These are phyloP conservation scores for Zaprionus tsacasi DNA, from an alignment of 1,140 invertebrate species.

Conservation along the genomic window DNA sequence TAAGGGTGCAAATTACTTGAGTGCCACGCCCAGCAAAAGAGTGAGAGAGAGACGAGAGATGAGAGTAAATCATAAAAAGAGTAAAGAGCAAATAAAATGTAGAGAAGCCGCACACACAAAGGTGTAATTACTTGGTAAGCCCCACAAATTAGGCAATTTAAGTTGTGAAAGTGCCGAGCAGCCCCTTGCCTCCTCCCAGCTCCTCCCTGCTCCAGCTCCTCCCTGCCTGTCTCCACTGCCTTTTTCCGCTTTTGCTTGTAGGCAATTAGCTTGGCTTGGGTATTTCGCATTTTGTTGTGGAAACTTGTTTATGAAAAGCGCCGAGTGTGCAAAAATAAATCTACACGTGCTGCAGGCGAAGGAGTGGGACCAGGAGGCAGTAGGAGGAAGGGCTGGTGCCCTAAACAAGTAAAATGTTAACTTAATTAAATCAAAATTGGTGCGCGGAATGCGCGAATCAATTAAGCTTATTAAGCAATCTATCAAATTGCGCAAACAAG, in stretches of 20 bases:
- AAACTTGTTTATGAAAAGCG: constrained; percentile 44
- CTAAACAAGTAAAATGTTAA: constrained; percentile 64
- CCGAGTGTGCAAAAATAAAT: constrained; percentile 38
- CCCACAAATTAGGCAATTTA: constrained; percentile 82
- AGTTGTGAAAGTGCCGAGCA: constrained; percentile 52
- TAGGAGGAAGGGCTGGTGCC: neutral
- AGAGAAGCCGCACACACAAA: constrained; percentile 38
- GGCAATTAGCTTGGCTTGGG: constrained; percentile 25
- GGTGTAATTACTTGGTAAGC: constrained; percentile 78
- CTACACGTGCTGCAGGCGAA: constrained; percentile 20
- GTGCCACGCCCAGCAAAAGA: constrained; percentile 1
- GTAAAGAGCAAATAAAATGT: constrained; percentile 44
- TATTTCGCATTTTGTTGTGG: constrained; percentile 13
- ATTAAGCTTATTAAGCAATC: constrained; percentile 83
- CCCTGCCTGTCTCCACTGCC: neutral
- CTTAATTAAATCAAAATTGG: constrained; percentile 79
- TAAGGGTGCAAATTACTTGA: constrained; percentile 39
- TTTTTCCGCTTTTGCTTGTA: constrained; percentile 13
- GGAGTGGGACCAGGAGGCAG: too few relatives aligned
- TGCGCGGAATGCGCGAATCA: constrained; percentile 70
- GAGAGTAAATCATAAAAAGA: constrained; percentile 50
- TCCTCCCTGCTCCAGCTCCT: too few relatives aligned
- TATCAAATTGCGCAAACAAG: constrained; percentile 79
- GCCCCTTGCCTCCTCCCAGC: too few relatives aligned
- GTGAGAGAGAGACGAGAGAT: neutral